phyloP scores from a whole-genome alignment of 2,113 vertebrate genomes.

The Clarias macrocephalus region DNA sequence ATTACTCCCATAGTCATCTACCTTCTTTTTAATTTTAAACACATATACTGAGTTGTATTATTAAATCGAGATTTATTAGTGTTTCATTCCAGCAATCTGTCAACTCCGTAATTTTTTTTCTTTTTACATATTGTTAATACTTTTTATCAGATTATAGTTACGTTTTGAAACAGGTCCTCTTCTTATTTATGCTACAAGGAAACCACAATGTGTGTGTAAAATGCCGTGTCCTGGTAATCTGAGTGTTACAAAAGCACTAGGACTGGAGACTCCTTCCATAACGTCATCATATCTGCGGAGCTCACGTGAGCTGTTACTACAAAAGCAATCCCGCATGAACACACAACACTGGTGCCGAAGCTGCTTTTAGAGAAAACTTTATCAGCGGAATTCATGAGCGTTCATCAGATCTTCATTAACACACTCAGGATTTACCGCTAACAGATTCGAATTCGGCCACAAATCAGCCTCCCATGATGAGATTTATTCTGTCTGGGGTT shows the following conservation, averaged over 20 bases:
- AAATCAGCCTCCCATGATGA: constrained; percentile 56
- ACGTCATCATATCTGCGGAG: neutral
- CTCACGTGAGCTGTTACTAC: neutral
- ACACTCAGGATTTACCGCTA: constrained; percentile 1
- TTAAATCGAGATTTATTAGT: neutral
- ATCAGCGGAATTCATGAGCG: neutral
- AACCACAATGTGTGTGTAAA: neutral
- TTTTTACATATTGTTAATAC: no score
- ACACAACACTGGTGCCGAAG: neutral
- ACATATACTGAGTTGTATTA: neutral
- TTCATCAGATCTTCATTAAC: neutral
- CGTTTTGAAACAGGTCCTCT: neutral
- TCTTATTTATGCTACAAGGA: neutral
- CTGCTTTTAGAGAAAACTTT: neutral
- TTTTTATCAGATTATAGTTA: neutral
- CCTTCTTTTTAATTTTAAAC: neutral
- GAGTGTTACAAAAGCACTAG: neutral
- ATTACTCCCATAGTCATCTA: neutral
- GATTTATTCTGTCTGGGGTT: constrained; percentile 61
- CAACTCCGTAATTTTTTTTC: neutral
- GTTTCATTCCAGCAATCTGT: neutral
- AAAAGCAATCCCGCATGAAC: neutral
- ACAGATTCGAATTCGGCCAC: constrained; percentile 52
- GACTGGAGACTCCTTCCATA: constrained; percentile 4
- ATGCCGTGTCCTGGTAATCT: neutral